These are phyloP conservation scores for Ceratina japonica DNA, from an alignment of 1,140 invertebrate genomes.

Conservation along the genomic window DNA sequence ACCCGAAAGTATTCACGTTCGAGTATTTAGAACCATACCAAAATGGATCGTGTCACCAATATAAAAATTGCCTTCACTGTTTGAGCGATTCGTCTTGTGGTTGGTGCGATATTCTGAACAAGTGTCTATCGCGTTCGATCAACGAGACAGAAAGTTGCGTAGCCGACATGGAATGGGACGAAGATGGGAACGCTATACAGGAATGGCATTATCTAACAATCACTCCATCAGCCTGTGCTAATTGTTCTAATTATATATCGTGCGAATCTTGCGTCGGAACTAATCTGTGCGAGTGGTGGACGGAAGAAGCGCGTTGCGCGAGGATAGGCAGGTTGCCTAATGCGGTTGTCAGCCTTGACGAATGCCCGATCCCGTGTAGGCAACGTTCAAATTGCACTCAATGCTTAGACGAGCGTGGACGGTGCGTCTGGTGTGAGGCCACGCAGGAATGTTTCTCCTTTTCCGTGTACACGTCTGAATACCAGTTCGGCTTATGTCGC, in stretches of 20 bases:
- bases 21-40: constrained; percentile 93
- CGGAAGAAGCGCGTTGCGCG: constrained; percentile 90
- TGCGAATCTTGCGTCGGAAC: constrained; percentile 88
- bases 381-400: constrained; percentile 87
- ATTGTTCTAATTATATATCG: constrained; percentile 93
- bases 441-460: constrained; percentile 95
- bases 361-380: constrained; percentile 89
- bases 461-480: constrained; percentile 95
- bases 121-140: constrained; percentile 82
- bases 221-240: constrained; percentile 89
- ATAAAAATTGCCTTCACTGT: constrained; percentile 92
- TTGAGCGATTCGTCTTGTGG: constrained; percentile 93
- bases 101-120: constrained; percentile 89
- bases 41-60: constrained; percentile 87
- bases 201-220: constrained; percentile 90
- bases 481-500: constrained; percentile 94
- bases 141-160: constrained; percentile 84
- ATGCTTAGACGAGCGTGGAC: constrained; percentile 90
- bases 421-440: constrained; percentile 97
- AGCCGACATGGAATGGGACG: constrained; percentile 70
- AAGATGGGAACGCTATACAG: constrained; percentile 68
- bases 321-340: constrained; percentile 86
- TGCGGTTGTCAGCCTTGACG: constrained; percentile 83
- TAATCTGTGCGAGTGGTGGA: constrained; percentile 92
- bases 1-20: constrained; percentile 90